Percentiles rank a stretch among this genome's conserved stretches.
Conservation (phyloP, 2,888 invertebrate genomes). For the Drosophila greeni region DNA sequence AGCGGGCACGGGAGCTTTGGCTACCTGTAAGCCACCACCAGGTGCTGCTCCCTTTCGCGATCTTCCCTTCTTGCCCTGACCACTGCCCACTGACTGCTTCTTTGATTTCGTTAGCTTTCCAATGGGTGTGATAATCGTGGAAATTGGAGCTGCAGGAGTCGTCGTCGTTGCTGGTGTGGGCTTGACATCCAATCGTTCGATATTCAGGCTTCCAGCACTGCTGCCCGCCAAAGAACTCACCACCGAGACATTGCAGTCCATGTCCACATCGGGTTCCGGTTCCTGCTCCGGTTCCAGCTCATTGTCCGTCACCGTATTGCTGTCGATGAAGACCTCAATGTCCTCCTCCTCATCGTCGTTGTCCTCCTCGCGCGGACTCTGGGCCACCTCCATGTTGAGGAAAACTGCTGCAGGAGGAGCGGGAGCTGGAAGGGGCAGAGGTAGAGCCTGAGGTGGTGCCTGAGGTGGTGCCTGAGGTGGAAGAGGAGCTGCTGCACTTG, state of each 20-base stretch:
- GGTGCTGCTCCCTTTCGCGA: not conserved
- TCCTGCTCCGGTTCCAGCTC: slow-evolving; percentile 33
- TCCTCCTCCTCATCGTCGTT: slow-evolving; percentile 68
- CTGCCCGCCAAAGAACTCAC: slow-evolving; percentile 64
- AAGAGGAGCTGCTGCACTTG: slow-evolving; percentile 1
- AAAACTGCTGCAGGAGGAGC: slow-evolving; percentile 10
- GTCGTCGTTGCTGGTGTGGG: slow-evolving; percentile 3
- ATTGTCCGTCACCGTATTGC: slow-evolving; percentile 69
- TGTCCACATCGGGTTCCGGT: slow-evolving; percentile 40
- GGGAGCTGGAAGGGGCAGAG: slow-evolving; percentile 20
- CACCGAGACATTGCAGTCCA: slow-evolving; percentile 66
- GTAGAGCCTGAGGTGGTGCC: slow-evolving; percentile 7
- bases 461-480: slow-evolving; percentile 7
- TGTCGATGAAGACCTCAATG: slow-evolving; percentile 74
- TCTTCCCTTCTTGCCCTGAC: slow-evolving; percentile 3
- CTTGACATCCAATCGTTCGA: slow-evolving; percentile 51
- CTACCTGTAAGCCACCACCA: slow-evolving; percentile 35
- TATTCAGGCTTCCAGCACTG: slow-evolving; percentile 61
- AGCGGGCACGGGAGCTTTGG: slow-evolving; percentile 40
- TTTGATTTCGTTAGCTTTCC: not conserved
- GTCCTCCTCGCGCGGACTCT: not conserved
- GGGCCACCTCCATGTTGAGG: slow-evolving; percentile 3
- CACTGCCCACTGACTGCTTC: no score
- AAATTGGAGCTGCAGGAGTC: not conserved
- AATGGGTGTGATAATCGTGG: not conserved